Evolutionary conservation across 2,888 invertebrate genomes (phyloP), one percentile per base, ranked within the genome.

Genomic region (Leptinotarsa peninsularis): DNA sequence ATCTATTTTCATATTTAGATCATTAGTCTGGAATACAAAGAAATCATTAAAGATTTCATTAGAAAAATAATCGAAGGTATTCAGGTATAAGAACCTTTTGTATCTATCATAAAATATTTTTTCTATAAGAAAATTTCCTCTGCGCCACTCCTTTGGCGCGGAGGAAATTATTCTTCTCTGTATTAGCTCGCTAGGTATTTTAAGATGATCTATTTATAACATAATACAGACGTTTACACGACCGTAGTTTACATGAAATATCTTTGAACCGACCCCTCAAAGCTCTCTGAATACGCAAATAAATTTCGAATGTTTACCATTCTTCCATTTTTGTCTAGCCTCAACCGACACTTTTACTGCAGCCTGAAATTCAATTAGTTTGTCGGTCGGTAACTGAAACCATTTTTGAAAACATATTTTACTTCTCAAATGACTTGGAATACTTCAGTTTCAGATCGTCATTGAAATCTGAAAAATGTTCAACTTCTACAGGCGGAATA

Each of bases 161-260:
- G 4, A 15, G 58, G 58, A 21, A 58, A 58, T 23, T 4, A 15
- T 21, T 23, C 23, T 21, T 21, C 0, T 58, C 23, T 23, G 15
- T 58, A 15, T 58, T 15, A 58, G 58, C 58, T 58, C 15, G 23
- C 58, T 27, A 58, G 58, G 58, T 58, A 58, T 58, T 58, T 58
- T 58, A 58, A 58, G 58, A 13, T 21, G 58, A 21, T 58, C 58
- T 58, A 58, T 58, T 58, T 58, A 58, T 58, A 58, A 58, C 58
- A 58, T 58, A 58, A 43, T 23, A 21, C 18, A 21, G 58, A 21
- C 58, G 58, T 58, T 58, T 23, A 58, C 58, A 21, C 27, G 14
- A 23, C 58, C 58, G 58, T 58, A 58, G 58, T 58, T 58, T 58
- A 58, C 58, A 27, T 23, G 58, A 58, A 58, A 58, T 23, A 58